Conservation (phyloP, 2,797 vertebrate species). For the Geotria australis region DNA sequence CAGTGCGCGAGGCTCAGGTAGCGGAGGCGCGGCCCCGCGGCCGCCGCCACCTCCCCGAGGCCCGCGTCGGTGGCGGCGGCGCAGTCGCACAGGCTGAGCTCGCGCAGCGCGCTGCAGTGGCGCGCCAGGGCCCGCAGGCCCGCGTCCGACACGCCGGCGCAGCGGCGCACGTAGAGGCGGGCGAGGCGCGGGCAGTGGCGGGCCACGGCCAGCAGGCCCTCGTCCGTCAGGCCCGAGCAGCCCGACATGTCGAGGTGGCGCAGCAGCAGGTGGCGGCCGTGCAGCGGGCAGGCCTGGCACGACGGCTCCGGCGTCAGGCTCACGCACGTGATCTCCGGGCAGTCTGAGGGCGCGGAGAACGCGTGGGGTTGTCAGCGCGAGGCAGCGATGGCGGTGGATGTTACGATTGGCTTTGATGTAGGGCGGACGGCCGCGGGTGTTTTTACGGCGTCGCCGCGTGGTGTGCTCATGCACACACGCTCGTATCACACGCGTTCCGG, state of each 20-base stretch:
- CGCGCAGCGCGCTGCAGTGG: not conserved
- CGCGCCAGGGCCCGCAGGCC: not conserved
- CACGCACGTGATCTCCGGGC: not conserved
- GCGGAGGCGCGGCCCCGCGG: not conserved
- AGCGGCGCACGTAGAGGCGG: not conserved
- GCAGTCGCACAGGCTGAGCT: not conserved
- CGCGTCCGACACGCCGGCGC: not conserved
- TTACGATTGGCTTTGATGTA: no score
- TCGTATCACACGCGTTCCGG: no score
- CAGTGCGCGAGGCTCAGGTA: not conserved
- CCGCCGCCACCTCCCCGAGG: not conserved
- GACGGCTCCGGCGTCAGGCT: not conserved
- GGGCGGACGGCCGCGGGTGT: no score
- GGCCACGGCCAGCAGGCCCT: not conserved
- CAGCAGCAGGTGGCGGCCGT: not conserved
- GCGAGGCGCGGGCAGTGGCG: not conserved
- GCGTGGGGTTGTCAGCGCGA: no score
- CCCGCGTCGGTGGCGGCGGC: not conserved
- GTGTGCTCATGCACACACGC: no score
- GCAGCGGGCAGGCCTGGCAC: not conserved
- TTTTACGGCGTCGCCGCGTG: no score
- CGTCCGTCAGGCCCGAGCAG: not conserved
- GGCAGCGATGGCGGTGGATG: no score
- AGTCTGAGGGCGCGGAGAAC: not conserved
- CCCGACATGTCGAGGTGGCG: not conserved